Evolutionary conservation across 2,797 vertebrate genomes (phyloP).

Genomic region (Fundulus diaphanus): DNA sequence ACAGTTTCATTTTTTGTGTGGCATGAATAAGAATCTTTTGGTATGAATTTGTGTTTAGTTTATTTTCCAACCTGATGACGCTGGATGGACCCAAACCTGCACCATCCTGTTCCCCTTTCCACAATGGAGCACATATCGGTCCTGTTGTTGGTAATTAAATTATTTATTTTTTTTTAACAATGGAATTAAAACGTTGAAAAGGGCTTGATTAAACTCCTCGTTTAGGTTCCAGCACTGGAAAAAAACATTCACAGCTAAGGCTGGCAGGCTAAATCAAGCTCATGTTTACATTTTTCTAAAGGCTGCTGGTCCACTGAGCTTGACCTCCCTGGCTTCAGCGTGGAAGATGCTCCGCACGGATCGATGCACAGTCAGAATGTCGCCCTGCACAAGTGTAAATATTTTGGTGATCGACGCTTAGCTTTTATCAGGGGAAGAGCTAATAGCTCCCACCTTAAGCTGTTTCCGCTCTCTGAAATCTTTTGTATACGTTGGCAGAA

Average conservation of each 20-base stretch:
- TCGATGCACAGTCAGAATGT: conserved; percentile 30
- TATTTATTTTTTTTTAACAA: too few relatives aligned
- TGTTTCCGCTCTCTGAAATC: background rate
- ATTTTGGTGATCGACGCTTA: background rate
- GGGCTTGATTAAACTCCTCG: background rate
- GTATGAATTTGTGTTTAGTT: too few relatives aligned
- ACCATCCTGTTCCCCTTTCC: too few relatives aligned
- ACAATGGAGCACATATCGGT: too few relatives aligned
- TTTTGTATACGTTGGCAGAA: background rate
- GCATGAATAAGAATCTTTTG: too few relatives aligned
- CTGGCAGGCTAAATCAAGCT: background rate
- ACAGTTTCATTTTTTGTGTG: too few relatives aligned
- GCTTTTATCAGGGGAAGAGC: conserved; percentile 10
- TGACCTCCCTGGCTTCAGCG: conserved; percentile 33
- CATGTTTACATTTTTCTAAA: background rate
- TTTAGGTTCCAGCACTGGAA: background rate
- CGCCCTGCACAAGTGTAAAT: conserved; percentile 28
- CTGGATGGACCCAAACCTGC: too few relatives aligned
- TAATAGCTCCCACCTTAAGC: conserved; percentile 13
- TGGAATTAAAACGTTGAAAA: background rate
- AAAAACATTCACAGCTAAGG: background rate
- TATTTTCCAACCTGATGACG: too few relatives aligned
- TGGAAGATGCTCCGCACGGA: conserved; percentile 17
- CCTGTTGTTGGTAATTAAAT: too few relatives aligned
- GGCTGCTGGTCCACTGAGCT: background rate